Percentiles rank a stretch among this genome's conserved stretches.
Conservation (phyloP, 1,140 invertebrate genomes). For the Drosophila orena region DNA sequence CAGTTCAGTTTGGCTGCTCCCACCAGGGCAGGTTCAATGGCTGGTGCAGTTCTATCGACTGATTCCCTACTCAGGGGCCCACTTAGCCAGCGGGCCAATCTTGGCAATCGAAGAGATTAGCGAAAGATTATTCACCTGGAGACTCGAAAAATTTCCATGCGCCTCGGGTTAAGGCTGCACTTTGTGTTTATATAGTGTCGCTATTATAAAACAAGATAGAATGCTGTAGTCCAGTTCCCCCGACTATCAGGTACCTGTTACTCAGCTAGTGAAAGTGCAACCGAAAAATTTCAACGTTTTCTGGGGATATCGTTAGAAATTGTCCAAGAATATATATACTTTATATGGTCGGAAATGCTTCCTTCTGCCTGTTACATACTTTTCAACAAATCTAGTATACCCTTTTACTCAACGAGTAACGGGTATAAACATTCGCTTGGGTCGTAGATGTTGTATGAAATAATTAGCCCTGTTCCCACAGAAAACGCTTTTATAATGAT, state of each 20-base stretch:
- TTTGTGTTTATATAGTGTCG: background rate
- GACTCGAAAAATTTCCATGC: conserved; percentile 13
- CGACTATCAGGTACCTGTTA: too few species aligned
- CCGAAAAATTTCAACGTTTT: too few species aligned
- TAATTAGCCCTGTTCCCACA: conserved; percentile 8
- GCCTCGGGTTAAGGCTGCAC: background rate
- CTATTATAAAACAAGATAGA: background rate
- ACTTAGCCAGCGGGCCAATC: conserved; percentile 12
- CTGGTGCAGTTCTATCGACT: conserved; percentile 7
- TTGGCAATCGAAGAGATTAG: conserved; percentile 11
- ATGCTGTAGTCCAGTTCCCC: too few species aligned
- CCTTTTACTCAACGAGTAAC: too few species aligned
- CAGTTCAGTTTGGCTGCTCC: background rate
- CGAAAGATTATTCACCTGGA: background rate
- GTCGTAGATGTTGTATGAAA: background rate
- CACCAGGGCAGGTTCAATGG: conserved; percentile 25
- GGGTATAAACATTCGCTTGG: background rate
- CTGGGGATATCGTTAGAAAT: too few species aligned
- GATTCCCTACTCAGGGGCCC: conserved; percentile 10
- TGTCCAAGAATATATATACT: too few species aligned
- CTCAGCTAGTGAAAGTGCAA: too few species aligned
- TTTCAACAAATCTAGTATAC: too few species aligned
- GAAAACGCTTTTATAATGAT: background rate
- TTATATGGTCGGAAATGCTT: too few species aligned
- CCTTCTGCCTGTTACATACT: too few species aligned